Conservation (phyloP, 2,113 vertebrate genomes). For the Oreotrochilus melanogaster region DNA sequence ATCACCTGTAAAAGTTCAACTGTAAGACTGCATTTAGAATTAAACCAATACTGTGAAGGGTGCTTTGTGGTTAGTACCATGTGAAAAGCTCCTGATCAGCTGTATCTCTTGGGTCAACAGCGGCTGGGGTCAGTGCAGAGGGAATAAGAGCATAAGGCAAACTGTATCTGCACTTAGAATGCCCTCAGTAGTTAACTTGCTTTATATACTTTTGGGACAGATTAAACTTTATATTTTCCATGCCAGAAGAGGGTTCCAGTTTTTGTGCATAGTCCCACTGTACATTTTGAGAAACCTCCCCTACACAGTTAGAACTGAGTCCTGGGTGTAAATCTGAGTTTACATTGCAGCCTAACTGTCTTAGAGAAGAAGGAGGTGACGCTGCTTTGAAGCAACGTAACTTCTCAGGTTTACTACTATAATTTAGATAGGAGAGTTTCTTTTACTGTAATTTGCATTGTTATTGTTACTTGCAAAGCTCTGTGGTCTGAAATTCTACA, state of each 20-base stretch:
- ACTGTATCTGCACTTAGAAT: not conserved
- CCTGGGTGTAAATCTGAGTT: not conserved
- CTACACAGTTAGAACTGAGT: accelerated
- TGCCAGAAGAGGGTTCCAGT: not conserved
- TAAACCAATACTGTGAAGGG: not conserved
- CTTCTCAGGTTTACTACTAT: slow-evolving; percentile 23
- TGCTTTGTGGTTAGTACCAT: not conserved
- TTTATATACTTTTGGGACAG: not conserved
- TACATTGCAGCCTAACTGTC: not conserved
- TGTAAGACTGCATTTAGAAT: not conserved
- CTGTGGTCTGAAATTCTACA: slow-evolving; percentile 28
- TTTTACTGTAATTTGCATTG: not conserved
- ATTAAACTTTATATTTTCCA: not conserved
- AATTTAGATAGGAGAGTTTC: not conserved
- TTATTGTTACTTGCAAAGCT: slow-evolving; percentile 10
- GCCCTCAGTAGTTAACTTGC: not conserved
- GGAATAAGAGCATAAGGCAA: not conserved
- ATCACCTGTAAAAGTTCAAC: not conserved
- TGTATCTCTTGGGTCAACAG: not conserved
- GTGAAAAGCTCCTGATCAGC: not conserved
- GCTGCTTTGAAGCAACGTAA: not conserved
- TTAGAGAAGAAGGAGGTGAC: not conserved
- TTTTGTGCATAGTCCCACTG: no score
- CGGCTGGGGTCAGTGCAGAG: not conserved
- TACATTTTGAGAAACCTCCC: not conserved